Base-by-base conservation (phyloP, 2,797 vertebrate species). In the Micropoecilia bifurca region DNA sequence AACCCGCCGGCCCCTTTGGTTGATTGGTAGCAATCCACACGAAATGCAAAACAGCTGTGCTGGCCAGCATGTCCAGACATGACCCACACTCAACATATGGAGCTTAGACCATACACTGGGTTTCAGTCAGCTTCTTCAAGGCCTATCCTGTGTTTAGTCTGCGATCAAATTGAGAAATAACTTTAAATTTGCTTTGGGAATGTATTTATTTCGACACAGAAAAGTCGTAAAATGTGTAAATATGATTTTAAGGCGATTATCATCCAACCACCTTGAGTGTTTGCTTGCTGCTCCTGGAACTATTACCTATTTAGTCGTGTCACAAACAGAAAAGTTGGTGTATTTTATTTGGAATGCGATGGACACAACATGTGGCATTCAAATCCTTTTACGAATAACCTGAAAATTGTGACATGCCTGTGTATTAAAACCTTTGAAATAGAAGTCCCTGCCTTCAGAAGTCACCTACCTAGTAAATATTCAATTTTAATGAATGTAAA, bases 1-100 rank as follows among this genome's bases (percentile, higher is more conserved):
- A 6, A 4, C 73, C 71, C 55, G 73, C 28, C 14, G 16, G 30
- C 47, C 39, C 18, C n/a, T 36, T 63, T 39, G 20, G 48, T 7
- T 83, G 75, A 75, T 45, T 72, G 50, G 80, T 75, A 71, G 22
- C 16, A 71, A 78, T 6, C 74, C 71, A 50, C 2, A 28, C 75
- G 12, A 33, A 50, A 75, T 14, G 1, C 33, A 46, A 61, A 83
- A 25, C 88, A 84, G 83, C 78, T 88, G 85, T 88, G 76, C 84
- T 12, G 30, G 48, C 13, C 45, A 77, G 75, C 91, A 87, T 87
- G 87, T 88, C 78, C 84, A 89, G 84, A 86, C 93, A 85, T 79
- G 87, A 63, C 66, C 14, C 45, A 16, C 16, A 7, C 1, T 73
- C 4, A 25, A 22, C 10, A 68, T 5, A 22, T 12, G 63, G 36